phyloP scores from a whole-genome alignment of 2,888 invertebrate species.

The Diogma glabrata region DNA sequence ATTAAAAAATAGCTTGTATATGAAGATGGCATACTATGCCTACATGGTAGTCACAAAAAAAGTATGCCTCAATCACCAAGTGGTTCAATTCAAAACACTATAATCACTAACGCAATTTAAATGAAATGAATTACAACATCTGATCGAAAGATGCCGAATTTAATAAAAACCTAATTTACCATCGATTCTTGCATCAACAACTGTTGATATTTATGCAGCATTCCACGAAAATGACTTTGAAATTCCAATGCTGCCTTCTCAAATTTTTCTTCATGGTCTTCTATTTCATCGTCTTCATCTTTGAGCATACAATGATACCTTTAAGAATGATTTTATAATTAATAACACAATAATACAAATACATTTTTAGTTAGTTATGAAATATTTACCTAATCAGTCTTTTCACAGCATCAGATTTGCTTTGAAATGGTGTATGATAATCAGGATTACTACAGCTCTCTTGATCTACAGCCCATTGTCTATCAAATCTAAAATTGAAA shows the following conservation, averaged over 20 bases:
- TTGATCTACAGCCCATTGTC: slow-evolving; percentile 63
- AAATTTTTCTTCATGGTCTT: slow-evolving; percentile 57
- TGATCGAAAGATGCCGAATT: neutral
- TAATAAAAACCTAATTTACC: slow-evolving; percentile 41
- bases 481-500: slow-evolving; percentile 35
- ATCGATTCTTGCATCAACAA: slow-evolving; percentile 65
- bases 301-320: slow-evolving; percentile 63
- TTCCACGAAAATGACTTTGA: slow-evolving; percentile 53
- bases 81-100: too few relatives aligned
- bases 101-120: neutral
- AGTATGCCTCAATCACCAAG: too few relatives aligned
- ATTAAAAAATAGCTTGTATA: too few relatives aligned
- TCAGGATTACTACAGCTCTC: slow-evolving; percentile 62
- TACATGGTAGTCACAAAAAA: too few relatives aligned
- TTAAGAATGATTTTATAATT: slow-evolving; percentile 10
- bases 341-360: slow-evolving; percentile 11
- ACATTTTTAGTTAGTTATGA: too few relatives aligned
- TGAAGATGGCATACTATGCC: too few relatives aligned
- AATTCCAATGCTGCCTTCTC: slow-evolving; percentile 55
- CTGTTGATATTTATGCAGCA: slow-evolving; percentile 62
- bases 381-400: slow-evolving; percentile 45
- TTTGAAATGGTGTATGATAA: slow-evolving; percentile 55
- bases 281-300: slow-evolving; percentile 44
- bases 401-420: slow-evolving; percentile 62
- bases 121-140: neutral